These are phyloP conservation scores for Sarcophaga rosellei DNA, from an alignment of 2,888 invertebrate genomes.

Conservation along the genomic window DNA sequence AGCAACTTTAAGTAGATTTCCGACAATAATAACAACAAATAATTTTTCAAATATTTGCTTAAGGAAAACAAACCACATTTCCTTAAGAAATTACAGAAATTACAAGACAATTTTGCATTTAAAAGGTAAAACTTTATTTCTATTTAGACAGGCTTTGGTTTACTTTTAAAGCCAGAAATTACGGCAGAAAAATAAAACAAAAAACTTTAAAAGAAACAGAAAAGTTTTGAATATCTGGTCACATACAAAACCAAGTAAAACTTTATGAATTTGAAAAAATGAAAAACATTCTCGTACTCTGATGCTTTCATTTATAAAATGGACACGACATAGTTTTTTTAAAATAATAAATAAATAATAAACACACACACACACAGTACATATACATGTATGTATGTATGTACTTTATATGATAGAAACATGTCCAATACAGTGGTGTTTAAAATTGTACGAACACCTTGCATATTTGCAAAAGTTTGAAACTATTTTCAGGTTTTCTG, in stretches of 20 bases:
- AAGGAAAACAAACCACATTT: neutral
- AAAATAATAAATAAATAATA: too few species aligned
- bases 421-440: too few species aligned
- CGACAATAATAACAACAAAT: neutral
- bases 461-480: too few species aligned
- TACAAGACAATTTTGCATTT: neutral
- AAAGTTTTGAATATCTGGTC: too few species aligned
- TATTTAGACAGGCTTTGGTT: neutral
- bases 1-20: too few species aligned
- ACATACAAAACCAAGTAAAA: slow-evolving; percentile 5
- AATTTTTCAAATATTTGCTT: neutral
- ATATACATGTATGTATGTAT: neutral
- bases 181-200: neutral
- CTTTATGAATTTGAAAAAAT: slow-evolving; percentile 22
- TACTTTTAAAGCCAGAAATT: neutral
- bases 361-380: too few species aligned
- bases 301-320: too few species aligned
- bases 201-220: neutral
- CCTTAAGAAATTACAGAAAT: neutral
- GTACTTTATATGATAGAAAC: too few species aligned
- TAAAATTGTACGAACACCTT: too few species aligned
- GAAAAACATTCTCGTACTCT: too few species aligned
- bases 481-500: too few species aligned
- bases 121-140: neutral
- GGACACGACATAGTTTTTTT: too few species aligned